Evolutionary conservation across 2,113 vertebrate genomes (phyloP), one percentile per base, ranked within the genome.

Genomic region (Callaeas wilsoni): DNA sequence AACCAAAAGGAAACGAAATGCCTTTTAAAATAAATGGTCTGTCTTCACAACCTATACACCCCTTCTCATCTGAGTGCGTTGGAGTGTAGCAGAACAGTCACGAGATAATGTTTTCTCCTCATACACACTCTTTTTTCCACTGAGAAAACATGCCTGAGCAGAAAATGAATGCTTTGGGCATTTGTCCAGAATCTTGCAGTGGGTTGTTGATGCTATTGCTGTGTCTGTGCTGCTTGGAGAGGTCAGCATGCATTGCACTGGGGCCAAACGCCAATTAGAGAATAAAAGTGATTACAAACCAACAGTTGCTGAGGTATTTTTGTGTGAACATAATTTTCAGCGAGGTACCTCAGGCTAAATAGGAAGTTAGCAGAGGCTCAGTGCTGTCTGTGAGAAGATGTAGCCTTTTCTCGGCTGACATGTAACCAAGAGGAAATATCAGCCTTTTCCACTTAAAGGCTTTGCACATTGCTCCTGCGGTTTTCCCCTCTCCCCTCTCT

Each of bases 41-140:
- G 0, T 74, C 84, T 64, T 91, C 2, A 8, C 33, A 42, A 59
- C 57, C n/a, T 42, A 10, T 64, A 19, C 0, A 0, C 63, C 77
- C 62, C 37, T 76, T 89, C 65, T 85, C 84, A 67, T 69, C 75
- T 0, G 4, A 70, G 84, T 62, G 87, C 30, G 11, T 18, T 59
- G 55, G 39, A 42, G 87, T 76, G 81, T 86, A 50, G 37, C 71
- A 59, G 71, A 84, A 49, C 55, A 81, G 79, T 22, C 83, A 86
- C 63, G 75, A 96, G 83, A 70, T 65, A 77, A 80, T 85, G 39
- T 86, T 70, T 92, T 74, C 64, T 95, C 50, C 76, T 95, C 71
- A 26, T 80, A 33, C 15, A 35, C 55, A 8, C 29, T 78, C 39
- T 50, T 49, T 73, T 83, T 64, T 59, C 46, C 21, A 20, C 59